phyloP scores from a whole-genome alignment of 2,113 vertebrate genomes.

The Siniperca chuatsi region DNA sequence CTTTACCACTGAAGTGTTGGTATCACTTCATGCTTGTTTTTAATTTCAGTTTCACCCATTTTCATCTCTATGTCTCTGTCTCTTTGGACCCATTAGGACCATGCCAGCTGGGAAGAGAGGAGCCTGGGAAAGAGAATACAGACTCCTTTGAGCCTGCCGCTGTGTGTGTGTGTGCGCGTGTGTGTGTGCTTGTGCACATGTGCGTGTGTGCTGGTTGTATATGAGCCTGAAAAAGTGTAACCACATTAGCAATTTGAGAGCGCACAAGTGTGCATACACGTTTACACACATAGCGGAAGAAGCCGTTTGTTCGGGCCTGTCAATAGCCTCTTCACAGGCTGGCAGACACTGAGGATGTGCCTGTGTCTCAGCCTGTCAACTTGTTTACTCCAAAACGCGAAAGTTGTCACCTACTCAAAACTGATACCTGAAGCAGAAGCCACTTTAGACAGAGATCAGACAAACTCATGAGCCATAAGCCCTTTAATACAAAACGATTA shows the following conservation, averaged over 20 bases:
- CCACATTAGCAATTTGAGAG: conserved; percentile 38
- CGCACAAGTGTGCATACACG: neutral
- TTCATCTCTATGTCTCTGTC: conserved; percentile 21
- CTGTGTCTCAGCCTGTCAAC: neutral
- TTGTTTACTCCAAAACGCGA: conserved; percentile 23
- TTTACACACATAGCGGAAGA: conserved; percentile 7
- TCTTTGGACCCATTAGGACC: conserved; percentile 29
- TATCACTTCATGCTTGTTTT: conserved; percentile 19
- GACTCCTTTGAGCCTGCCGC: conserved; percentile 65
- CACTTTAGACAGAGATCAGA: neutral
- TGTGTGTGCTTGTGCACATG: conserved; percentile 10
- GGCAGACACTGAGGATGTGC: conserved; percentile 2
- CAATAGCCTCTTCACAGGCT: conserved; percentile 41
- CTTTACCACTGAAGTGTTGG: neutral
- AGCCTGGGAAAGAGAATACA: conserved; percentile 58
- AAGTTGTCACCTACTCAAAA: neutral
- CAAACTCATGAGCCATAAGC: too few relatives aligned
- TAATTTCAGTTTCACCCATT: conserved; percentile 14
- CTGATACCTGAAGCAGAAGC: neutral
- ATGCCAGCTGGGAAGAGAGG: conserved; percentile 62
- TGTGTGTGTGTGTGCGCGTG: conserved; percentile 13
- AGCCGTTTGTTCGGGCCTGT: conserved; percentile 21
- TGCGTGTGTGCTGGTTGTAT: conserved; percentile 4
- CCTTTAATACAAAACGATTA: neutral
- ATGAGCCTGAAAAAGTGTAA: conserved; percentile 19